Evolutionary conservation across 2,113 vertebrate species (phyloP).

Genomic region (Craseonycteris thonglongyai): DNA sequence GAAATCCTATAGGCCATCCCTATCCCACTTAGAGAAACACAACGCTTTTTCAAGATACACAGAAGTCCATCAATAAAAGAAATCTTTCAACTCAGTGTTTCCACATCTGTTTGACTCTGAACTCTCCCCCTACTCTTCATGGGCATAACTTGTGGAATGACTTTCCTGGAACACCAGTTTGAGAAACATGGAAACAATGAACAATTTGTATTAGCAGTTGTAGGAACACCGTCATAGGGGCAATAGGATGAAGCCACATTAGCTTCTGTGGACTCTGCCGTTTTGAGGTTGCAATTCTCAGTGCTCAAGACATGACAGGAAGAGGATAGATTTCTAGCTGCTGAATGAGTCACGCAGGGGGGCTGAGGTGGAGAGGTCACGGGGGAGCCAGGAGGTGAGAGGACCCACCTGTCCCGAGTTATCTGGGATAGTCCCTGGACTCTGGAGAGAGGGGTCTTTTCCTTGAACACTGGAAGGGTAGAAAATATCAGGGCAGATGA

Average conservation of each 20-base stretch:
- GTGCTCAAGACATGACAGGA: not conserved
- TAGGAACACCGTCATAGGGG: fast-evolving
- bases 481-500: not conserved
- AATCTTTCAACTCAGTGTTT: not conserved
- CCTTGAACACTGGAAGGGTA: not conserved
- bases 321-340: not conserved
- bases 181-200: fast-evolving
- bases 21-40: not conserved
- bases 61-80: not conserved
- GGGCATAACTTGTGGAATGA: not conserved
- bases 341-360: too few species aligned
- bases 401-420: not conserved
- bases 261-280: not conserved
- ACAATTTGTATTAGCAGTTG: not conserved
- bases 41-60: not conserved
- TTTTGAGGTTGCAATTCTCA: not conserved
- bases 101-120: not conserved
- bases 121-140: not conserved
- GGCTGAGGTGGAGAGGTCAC: not conserved
- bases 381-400: not conserved
- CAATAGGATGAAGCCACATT: fast-evolving
- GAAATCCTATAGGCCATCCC: not conserved
- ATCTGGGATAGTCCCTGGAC: too few species aligned
- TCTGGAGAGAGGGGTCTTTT: not conserved
- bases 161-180: not conserved